Base-by-base conservation (phyloP, 2,113 vertebrate species). In the Paracanthobrama guichenoti region DNA sequence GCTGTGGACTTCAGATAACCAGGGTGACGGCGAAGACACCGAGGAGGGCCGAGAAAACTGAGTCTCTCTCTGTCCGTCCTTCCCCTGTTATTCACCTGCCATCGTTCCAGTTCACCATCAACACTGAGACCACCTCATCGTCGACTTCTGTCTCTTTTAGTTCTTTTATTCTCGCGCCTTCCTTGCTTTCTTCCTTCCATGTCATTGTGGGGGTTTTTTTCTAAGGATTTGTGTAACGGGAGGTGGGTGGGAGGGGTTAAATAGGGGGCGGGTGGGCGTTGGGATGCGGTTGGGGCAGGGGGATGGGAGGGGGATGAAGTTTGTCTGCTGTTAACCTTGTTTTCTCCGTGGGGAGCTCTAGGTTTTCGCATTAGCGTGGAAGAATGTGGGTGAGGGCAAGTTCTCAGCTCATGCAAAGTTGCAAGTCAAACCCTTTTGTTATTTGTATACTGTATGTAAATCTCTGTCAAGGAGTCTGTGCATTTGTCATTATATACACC, bases 1-100 rank as follows among this genome's bases (percentile, higher is more conserved):
- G 94, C 92, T 94, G 90, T 95, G 94, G 94, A 92, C 87, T 75
- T 90, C 92, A 50, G 93, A 93, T 57, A 13, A 57, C 74, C 87
- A 93, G 83, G 90, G 84, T 2, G 92, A 92, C 0, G 64, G 86
- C 0, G 92, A 93, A n/a, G 91, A 90, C n/a, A 35, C 81, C 24
- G 91, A 92, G 87, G 89, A 86, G 20, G 83, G 69, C 39, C 76
- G 59, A 55, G 88, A 88, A 71, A 91, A 92, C 84, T 91, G 83
- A 91, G 77, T 26, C 77, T n/a, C 6, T 18, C 35, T 83, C 81
- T 74, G 73, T 75, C 78, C 3, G 26, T 83, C 28, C 76, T 44
- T 86, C 75, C 62, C 16, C 48, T 66, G 79, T 77, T 39, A 60
- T 82, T 82, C 83, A 59, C 81, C 84, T 82, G 62, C 73, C 79